Evolutionary conservation across 2,797 vertebrate species (phyloP), one percentile per base, ranked within the genome.

Genomic region (Erpetoichthys calabaricus): DNA sequence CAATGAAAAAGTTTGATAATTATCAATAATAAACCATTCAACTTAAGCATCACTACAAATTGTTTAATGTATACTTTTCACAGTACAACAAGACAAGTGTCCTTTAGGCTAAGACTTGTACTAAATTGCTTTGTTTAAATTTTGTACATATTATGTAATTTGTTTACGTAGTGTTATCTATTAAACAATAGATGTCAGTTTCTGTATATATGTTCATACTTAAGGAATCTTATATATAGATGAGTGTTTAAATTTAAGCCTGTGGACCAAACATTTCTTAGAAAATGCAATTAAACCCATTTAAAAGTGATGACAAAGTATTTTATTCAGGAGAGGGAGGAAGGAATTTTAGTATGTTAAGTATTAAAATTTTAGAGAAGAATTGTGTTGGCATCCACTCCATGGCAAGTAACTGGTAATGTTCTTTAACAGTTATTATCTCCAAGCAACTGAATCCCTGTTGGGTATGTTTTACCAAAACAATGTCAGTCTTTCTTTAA

Each of bases 101-200:
- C 91, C 91, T 92, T 91, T 91, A 90, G 89, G 87, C 89, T 91
- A 88, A 89, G 88, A 93, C 83, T 85, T 89, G 89, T 91, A 88
- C 78, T 77, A 85, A 85, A 86, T 84, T 85, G 90, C 88, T 89
- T 92, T 86, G 91, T 91, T 94, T 92, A 90, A 83, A 89, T 92
- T 92, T 89, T 97, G 94, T 96, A 96, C 86, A 97, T 92, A 96
- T 91, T 87, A 90, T 91, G 92, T 97, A 90, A 86, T 82, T 95
- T 90, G 90, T 93, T 94, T 92, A 91, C 88, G 91, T 86, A 82
- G 82, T 84, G 89, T 92, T 90, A 89, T 95, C 91, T 84, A 86
- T 87, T 86, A 86, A 88, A 86, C 82, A 83, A 80, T 88, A 95
- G 90, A 91, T 91, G 89, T 87, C 85, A 79, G 88, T 92, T 93